These are phyloP conservation scores for Agapornis roseicollis DNA, from an alignment of 2,113 vertebrate species.

Conservation along the genomic window DNA sequence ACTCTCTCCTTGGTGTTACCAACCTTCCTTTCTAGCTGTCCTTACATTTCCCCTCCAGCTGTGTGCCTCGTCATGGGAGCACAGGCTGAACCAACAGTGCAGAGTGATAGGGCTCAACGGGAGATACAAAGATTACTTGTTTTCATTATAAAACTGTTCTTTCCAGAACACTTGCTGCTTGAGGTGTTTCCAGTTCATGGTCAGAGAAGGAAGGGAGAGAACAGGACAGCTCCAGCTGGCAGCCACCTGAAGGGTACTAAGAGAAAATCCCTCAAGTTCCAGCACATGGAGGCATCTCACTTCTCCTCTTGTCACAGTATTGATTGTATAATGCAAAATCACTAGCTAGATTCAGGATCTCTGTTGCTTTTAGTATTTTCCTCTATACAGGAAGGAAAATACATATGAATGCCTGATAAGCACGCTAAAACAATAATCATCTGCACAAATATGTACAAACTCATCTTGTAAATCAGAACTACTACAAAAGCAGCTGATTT, in stretches of 20 bases:
- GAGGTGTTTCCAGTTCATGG: background rate
- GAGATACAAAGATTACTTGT: background rate
- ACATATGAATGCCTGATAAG: background rate
- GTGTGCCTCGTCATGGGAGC: background rate
- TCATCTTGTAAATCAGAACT: background rate
- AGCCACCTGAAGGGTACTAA: background rate
- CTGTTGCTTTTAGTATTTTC: background rate
- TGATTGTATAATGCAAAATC: background rate
- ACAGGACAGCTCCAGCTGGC: background rate
- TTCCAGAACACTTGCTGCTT: background rate
- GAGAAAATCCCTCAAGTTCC: background rate
- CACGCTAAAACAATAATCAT: background rate
- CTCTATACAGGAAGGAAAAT: background rate
- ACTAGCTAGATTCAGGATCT: background rate
- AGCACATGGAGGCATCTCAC: background rate
- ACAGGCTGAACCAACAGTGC: background rate
- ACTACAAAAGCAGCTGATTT: background rate
- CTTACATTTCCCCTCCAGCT: background rate
- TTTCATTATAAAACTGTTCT: background rate
- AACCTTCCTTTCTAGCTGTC: background rate
- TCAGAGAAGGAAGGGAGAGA: background rate
- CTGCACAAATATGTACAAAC: background rate
- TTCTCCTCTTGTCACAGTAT: background rate
- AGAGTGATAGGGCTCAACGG: background rate
- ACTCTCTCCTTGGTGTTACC: background rate